Base-by-base conservation (phyloP, 2,797 vertebrate genomes). In the Lepilemur septentrionalis region DNA sequence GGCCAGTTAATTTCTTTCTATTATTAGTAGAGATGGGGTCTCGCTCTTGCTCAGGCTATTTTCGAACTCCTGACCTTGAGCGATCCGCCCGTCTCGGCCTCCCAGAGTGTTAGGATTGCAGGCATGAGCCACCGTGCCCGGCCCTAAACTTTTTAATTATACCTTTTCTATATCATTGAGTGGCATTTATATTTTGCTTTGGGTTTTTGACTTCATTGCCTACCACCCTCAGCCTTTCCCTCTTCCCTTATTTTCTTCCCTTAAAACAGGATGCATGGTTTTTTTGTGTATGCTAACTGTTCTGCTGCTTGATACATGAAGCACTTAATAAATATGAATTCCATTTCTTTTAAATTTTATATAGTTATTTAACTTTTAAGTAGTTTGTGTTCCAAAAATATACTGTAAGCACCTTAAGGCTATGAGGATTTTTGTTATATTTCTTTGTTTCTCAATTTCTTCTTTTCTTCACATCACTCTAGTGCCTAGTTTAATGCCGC, bases 291-390 rank as follows among this genome's bases (percentile, higher is more conserved):
- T 46, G 4, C 86, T 80, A 48, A 48, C 18, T 72, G 32, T 52
- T 86, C 72, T 73, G 73, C 75, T 90, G n/a, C 22, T 41, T 63
- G 52, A 61, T n/a, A 10, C 43, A 57, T 69, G 72, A 59, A 32
- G 69, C 22, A 82, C 8, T 96, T 95, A 96, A n/a, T 89, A 92
- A 85, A 61, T 91, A 30, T 73, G 7, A 79, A 15, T 83, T 89
- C 14, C 18, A 41, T 73, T 70, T 35, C 55, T 89, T 81, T 67
- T 67, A 50, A 82, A 69, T 63, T 88, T 83, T 91, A 13, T 94
- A 7, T 79, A 67, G 32, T 57, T 84, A 35, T 65, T 88, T 57
- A 78, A 78, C 61, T 96, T 84, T 91, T 72, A 52, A 67, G 4
- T 85, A 35, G 10, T 59, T 28, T 89, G 15, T 76, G 17, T 79